Evolutionary conservation across 2,113 vertebrate genomes (phyloP), one percentile per base, ranked within the genome.

Genomic region (Crotophaga sulcirostris): DNA sequence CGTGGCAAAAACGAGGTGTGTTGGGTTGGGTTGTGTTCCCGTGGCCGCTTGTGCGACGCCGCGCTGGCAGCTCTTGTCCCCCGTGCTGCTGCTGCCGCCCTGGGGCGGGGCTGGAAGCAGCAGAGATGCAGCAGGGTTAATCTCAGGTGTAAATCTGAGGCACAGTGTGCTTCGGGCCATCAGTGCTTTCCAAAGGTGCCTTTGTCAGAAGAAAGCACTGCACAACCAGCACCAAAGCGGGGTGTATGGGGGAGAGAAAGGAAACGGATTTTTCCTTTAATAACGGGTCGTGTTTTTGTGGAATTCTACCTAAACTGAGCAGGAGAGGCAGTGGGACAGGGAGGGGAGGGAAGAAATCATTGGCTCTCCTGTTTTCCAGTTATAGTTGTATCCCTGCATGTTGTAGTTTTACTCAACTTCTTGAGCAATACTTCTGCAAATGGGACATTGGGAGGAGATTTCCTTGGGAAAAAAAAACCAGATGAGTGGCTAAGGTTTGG

Each of bases 61-160:
- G 18, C 1, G 5, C 3, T 11, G 64, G 72, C 13, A 9, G 23
- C 18, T 24, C 64, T 12, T 31, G n/a, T n/a, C 40, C 28, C 81
- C 84, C 28, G 0, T 0, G 69, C 80, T 15, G 42, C 4, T 4
- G 38, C 54, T 3, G n/a, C 2, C 31, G 13, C 89, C 83, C 80
- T 9, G 0, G 29, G 24, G 62, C 64, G 85, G 88, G 87, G 78
- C 83, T 38, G 73, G n/a, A 70, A 82, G 51, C 69, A 63, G 79
- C 81, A 11, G 66, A 10, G 15, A 8, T 42, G 87, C 29, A 31
- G 54, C 31, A 72, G 84, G 68, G 54, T 55, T 93, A 8, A 95
- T 96, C 96, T 96, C 95, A 95, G 97, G 97, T 84, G 84, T 96
- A 74, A 89, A 92, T 44, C 29, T 1, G 78, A 91, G 90, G 84